Evolutionary conservation across 2,797 vertebrate species (phyloP), one percentile per base, ranked within the genome.

Genomic region (Darevskia nairensis): DNA sequence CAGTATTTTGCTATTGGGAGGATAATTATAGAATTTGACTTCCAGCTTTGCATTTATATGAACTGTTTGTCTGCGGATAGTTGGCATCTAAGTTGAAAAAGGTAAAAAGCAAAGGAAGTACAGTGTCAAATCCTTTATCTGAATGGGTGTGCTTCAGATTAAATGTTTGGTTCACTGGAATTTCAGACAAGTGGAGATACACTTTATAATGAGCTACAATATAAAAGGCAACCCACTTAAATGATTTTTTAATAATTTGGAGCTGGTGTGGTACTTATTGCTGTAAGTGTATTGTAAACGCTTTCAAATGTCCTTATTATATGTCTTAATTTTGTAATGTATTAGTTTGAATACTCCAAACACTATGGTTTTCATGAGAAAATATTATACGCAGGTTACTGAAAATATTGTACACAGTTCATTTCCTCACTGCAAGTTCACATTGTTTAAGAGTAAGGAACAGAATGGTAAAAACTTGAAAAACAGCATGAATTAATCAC

Each of bases 391-490:
- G 89, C 39, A 68, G 17, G 3, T 87, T 86, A 90, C 90, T 88
- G 88, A 91, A 89, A 86, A 41, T 74, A 55, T 55, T 55, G 50
- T 15, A 55, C 50, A 55, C 50, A 55, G 50, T 76, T 41, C 23
- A 78, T 90, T 90, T 71, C 44, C 23, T 68, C 84, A 59, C 80
- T 32, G 27, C 80, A 86, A 50, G 39, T 90, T 93, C 75, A 86
- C 86, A 85, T 9, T 50, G 41, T 85, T 74, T 66, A 66, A 46
- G 71, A 39, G 66, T 81, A 87, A 77, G 69, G 80, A 90, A 80
- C 59, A 77, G 39, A 55, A 75, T 87, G 50, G 50, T 55, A 55
- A 80, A 80, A 41, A 59, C 86, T 86, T 87, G 92, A 89, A 35
- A 8, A 23, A 61, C 80, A 64, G 55, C 35, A 84, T 61, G 71